Evolutionary conservation across 2,113 vertebrate species (phyloP).

Genomic region (Herpailurus yagouaroundi): DNA sequence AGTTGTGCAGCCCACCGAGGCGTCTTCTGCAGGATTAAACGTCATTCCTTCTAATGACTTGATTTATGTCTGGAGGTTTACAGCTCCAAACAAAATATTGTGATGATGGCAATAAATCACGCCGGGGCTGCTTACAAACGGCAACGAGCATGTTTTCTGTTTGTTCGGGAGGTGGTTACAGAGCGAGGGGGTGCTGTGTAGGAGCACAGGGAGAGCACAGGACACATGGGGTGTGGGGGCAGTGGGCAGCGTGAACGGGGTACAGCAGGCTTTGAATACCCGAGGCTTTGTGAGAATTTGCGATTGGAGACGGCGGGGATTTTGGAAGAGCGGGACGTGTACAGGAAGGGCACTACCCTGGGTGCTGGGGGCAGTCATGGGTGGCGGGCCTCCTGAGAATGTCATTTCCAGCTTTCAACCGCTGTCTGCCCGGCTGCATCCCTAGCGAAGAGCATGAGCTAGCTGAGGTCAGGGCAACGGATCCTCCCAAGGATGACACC

Average conservation of each 20-base stretch:
- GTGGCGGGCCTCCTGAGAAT: not conserved
- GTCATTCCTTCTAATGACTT: conserved; percentile 75
- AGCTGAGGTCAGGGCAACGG: not conserved
- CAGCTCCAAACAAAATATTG: conserved; percentile 80
- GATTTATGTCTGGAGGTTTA: conserved; percentile 75
- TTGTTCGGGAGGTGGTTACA: conserved; percentile 55
- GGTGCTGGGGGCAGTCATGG: not conserved
- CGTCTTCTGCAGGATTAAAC: conserved; percentile 79
- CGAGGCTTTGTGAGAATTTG: not conserved
- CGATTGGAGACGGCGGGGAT: not conserved
- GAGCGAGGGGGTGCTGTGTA: not conserved
- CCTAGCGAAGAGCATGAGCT: accelerated
- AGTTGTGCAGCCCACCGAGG: conserved; percentile 55
- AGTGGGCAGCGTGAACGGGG: accelerated
- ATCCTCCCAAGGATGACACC: not conserved
- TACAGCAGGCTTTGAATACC: not conserved
- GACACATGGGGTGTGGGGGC: not conserved
- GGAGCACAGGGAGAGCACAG: not conserved
- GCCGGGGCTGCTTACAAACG: conserved; percentile 51
- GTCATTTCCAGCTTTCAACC: not conserved
- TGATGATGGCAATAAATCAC: conserved; percentile 71
- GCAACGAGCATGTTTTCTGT: not conserved
- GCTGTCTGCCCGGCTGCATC: not conserved
- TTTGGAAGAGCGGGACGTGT: not conserved
- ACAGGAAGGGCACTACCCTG: not conserved